Evolutionary conservation across 1,140 invertebrate genomes (phyloP).

Genomic region (Gonioctena quinquepunctata): DNA sequence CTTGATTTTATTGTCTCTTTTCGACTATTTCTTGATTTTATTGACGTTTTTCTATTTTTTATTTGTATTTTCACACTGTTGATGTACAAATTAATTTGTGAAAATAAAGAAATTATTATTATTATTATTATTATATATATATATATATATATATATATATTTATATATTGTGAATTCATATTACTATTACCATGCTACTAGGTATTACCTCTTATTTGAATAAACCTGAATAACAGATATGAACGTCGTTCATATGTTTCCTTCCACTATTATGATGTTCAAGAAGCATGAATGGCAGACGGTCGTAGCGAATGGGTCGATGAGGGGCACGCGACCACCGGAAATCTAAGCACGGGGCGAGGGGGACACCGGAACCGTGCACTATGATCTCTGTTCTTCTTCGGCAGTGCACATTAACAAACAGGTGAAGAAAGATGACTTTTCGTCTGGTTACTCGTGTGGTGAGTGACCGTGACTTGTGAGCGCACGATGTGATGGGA

Average conservation of each 20-base stretch:
- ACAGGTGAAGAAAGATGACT: conserved; percentile 1
- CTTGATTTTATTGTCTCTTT: too few species aligned
- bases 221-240: neutral
- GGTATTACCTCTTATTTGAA: too few species aligned
- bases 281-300: conserved; percentile 9
- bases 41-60: too few species aligned
- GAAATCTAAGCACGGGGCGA: neutral
- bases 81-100: too few species aligned
- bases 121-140: too few species aligned
- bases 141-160: too few species aligned
- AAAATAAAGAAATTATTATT: too few species aligned
- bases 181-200: too few species aligned
- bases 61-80: too few species aligned
- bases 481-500: neutral
- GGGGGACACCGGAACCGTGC: conserved; percentile 7
- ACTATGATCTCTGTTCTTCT: conserved; percentile 6
- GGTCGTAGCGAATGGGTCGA: neutral
- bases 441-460: neutral
- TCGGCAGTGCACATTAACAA: neutral
- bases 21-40: too few species aligned
- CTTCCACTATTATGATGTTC: conserved; percentile 5
- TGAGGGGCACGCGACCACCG: conserved; percentile 15
- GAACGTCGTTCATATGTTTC: neutral
- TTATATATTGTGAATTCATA: too few species aligned
- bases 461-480: conserved; percentile 8